These are phyloP conservation scores for Otocyon megalotis DNA, from an alignment of 2,113 vertebrate species.

Conservation along the genomic window DNA sequence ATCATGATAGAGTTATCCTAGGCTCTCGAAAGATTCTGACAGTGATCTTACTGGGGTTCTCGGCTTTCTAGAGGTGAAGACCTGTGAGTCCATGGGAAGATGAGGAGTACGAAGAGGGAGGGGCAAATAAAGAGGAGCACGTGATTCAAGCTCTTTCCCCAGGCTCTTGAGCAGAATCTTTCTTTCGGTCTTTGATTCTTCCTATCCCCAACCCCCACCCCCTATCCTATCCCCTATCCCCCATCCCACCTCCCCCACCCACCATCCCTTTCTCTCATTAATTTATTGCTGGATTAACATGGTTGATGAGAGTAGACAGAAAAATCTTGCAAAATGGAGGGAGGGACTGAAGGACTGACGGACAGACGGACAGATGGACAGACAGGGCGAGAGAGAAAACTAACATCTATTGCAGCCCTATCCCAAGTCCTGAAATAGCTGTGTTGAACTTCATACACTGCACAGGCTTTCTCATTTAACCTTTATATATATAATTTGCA, in stretches of 20 bases:
- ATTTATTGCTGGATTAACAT: not conserved
- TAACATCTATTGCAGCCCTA: not conserved
- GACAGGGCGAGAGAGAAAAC: not conserved
- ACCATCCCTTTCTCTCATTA: not conserved
- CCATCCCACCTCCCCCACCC: not conserved
- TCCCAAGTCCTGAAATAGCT: not conserved
- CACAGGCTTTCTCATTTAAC: not conserved
- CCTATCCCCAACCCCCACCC: not conserved
- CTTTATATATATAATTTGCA: not conserved
- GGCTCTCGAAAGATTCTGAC: not conserved
- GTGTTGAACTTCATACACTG: not conserved
- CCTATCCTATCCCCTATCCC: too few species aligned
- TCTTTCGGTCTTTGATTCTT: not conserved
- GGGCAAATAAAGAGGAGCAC: not conserved
- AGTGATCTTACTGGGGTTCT: not conserved
- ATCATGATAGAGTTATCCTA: not conserved
- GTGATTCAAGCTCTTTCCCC: not conserved
- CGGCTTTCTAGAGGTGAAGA: constrained; percentile 14
- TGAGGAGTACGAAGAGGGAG: not conserved
- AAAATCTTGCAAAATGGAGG: not conserved
- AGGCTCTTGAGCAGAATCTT: not conserved
- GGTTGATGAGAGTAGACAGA: not conserved
- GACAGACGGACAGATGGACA: not conserved
- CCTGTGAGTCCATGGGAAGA: not conserved
- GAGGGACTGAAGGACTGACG: not conserved